phyloP scores from a whole-genome alignment of 2,797 vertebrate genomes.

The Lutjanus campechanus region DNA sequence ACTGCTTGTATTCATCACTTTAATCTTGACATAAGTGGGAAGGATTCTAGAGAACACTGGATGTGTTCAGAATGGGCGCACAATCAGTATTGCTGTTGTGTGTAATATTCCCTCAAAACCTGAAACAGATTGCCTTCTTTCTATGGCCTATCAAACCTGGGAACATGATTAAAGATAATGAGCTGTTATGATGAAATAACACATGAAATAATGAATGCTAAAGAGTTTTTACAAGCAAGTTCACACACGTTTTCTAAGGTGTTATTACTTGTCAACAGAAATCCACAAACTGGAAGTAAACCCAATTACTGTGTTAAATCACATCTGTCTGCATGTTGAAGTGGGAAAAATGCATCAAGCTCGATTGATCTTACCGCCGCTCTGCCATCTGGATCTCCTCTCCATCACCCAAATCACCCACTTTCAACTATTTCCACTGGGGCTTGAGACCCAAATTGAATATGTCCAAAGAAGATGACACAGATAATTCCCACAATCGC shows the following conservation, averaged over 20 bases:
- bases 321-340: conserved; percentile 81
- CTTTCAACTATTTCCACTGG: conserved; percentile 85
- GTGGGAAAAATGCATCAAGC: conserved; percentile 76
- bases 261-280: conserved; percentile 74
- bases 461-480: conserved; percentile 88
- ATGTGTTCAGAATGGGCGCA: not conserved
- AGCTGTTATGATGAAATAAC: conserved; percentile 13
- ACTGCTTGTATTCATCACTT: not conserved
- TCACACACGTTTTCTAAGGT: conserved; percentile 46
- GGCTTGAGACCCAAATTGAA: conserved; percentile 90
- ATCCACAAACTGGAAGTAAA: conserved; percentile 70
- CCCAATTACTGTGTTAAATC: conserved; percentile 80
- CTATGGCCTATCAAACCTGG: not conserved
- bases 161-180: not conserved
- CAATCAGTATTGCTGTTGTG: not conserved
- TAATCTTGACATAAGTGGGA: not conserved
- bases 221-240: conserved; percentile 39
- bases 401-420: conserved; percentile 83
- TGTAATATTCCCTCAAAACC: conserved; percentile 1
- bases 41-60: not conserved
- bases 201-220: conserved; percentile 34
- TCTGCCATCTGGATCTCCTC: conserved; percentile 84
- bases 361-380: conserved; percentile 81
- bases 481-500: conserved; percentile 90
- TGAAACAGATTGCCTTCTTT: not conserved